Percentiles rank a stretch among this genome's conserved stretches.
These are phyloP conservation scores for Apantesis nais DNA, from an alignment of 2,888 invertebrate species.

Conservation along the genomic window DNA sequence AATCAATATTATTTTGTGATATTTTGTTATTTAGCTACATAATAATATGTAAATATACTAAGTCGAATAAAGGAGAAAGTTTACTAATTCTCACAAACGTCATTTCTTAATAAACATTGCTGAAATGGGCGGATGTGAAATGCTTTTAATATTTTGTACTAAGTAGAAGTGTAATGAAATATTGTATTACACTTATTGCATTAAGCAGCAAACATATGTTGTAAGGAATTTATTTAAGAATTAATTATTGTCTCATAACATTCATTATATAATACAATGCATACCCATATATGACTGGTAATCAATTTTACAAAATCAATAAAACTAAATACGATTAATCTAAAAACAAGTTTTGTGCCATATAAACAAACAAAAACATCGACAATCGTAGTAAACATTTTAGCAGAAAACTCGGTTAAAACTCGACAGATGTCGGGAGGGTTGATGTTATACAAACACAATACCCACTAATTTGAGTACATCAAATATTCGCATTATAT, in stretches of 20 bases:
- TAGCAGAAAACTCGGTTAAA: slow-evolving; percentile 55
- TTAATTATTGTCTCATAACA: neutral
- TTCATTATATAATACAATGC: neutral
- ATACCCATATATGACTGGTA: neutral
- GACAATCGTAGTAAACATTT: slow-evolving; percentile 57
- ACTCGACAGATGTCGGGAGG: slow-evolving; percentile 75
- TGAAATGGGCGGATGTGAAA: neutral
- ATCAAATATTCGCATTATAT: slow-evolving; percentile 71
- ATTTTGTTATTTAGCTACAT: neutral
- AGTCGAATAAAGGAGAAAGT: neutral
- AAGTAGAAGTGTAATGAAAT: neutral
- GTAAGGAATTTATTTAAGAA: neutral
- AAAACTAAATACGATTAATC: slow-evolving; percentile 19
- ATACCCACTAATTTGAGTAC: slow-evolving; percentile 74
- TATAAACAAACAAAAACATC: slow-evolving; percentile 55
- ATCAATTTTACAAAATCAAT: slow-evolving; percentile 2
- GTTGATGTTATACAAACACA: slow-evolving; percentile 65
- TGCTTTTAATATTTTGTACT: neutral
- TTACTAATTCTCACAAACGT: neutral
- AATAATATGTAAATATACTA: neutral
- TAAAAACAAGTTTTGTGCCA: slow-evolving; percentile 36
- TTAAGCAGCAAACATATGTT: neutral
- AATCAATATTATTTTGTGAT: neutral
- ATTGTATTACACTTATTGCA: neutral
- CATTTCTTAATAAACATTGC: neutral